phyloP scores from a whole-genome alignment of 1,140 invertebrate species.

The Mizuhopecten yessoensis region DNA sequence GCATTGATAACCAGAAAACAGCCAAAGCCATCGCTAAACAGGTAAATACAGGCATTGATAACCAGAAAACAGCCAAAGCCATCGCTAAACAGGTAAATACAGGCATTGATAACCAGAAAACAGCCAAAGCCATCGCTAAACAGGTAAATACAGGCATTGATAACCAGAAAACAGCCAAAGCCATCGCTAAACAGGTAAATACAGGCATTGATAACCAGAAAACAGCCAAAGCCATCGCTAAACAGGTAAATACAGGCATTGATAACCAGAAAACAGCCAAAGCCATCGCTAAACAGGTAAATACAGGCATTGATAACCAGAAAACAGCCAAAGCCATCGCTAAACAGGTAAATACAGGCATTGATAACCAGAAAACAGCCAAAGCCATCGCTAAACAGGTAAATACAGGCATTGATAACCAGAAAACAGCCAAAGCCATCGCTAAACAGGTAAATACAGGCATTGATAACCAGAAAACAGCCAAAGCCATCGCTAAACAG shows the following conservation, averaged over 20 bases:
- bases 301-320: constrained; percentile 95
- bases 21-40: constrained; percentile 96
- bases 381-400: too few species aligned
- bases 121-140: constrained; percentile 96
- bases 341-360: constrained; percentile 87
- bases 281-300: too few species aligned
- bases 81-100: too few species aligned
- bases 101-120: constrained; percentile 99
- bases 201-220: constrained; percentile 98
- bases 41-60: constrained; percentile 84
- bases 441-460: constrained; percentile 90
- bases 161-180: too few species aligned
- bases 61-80: too few species aligned
- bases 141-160: constrained; percentile 87
- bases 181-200: too few species aligned
- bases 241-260: constrained; percentile 87
- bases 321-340: constrained; percentile 98
- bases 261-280: too few species aligned
- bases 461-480: too few species aligned
- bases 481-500: too few species aligned
- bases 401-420: constrained; percentile 93
- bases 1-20: constrained; percentile 98
- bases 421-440: constrained; percentile 97
- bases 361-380: too few species aligned
- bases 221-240: constrained; percentile 97